phyloP scores from a whole-genome alignment of 2,888 invertebrate genomes.

The Emmelina monodactyla region DNA sequence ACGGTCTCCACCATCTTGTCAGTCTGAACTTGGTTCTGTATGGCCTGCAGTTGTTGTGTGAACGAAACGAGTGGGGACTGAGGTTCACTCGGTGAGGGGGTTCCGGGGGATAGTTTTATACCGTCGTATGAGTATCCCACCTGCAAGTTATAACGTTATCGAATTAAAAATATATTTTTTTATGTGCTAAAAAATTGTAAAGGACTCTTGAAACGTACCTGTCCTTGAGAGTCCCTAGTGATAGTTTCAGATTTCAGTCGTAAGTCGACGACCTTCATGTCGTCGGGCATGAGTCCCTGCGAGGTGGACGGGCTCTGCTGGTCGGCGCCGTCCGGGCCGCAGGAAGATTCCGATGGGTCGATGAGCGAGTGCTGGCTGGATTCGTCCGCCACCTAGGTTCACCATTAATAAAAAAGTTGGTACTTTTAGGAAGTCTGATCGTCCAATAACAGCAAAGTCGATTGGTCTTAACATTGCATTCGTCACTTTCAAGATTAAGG shows the following conservation, averaged over 20 bases:
- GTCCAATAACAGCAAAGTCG: too few species aligned
- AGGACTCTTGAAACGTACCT: too few species aligned
- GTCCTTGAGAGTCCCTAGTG: slow-evolving; percentile 28
- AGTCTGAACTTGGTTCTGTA: slow-evolving; percentile 57
- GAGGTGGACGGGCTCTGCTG: slow-evolving; percentile 18
- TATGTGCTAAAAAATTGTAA: slow-evolving; percentile 9
- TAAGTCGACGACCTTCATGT: slow-evolving; percentile 71
- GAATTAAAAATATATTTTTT: background rate
- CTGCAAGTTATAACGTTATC: slow-evolving; percentile 32
- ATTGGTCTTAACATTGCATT: too few species aligned
- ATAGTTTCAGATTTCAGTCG: slow-evolving; percentile 71
- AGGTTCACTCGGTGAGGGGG: slow-evolving; percentile 32
- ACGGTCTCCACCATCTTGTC: slow-evolving; percentile 63
- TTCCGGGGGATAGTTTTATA: slow-evolving; percentile 64
- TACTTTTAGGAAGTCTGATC: too few species aligned
- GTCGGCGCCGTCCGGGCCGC: slow-evolving; percentile 31
- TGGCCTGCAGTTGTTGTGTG: slow-evolving; percentile 53
- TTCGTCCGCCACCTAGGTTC: slow-evolving; percentile 71
- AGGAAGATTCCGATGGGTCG: slow-evolving; percentile 35
- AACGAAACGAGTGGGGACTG: slow-evolving; percentile 47
- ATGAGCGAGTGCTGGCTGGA: slow-evolving; percentile 71
- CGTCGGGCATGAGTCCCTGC: slow-evolving; percentile 28
- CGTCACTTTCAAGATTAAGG: too few species aligned
- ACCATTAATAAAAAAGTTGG: too few species aligned
- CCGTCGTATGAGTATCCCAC: slow-evolving; percentile 49